Evolutionary conservation across 2,888 invertebrate genomes (phyloP).

Genomic region (Ganaspis brasiliensis): DNA sequence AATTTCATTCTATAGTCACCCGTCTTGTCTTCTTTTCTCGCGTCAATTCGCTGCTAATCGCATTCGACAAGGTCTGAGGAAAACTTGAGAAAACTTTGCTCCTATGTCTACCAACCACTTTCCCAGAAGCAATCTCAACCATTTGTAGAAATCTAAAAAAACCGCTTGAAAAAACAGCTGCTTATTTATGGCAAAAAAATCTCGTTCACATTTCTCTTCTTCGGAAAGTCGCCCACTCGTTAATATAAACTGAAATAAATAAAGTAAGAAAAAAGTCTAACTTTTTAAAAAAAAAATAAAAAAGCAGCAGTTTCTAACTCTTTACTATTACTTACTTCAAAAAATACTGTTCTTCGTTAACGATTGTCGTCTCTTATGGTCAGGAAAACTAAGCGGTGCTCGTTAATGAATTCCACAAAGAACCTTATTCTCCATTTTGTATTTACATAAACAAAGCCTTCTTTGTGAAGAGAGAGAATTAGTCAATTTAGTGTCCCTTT

Average conservation of each 20-base stretch:
- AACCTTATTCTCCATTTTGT: not conserved
- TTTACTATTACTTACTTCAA: too few species aligned
- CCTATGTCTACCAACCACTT: constrained; percentile 21
- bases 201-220: not conserved
- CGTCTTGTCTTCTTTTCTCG: constrained; percentile 30
- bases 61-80: constrained; percentile 26
- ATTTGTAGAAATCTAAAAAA: constrained; percentile 21
- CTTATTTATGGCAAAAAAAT: not conserved
- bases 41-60: constrained; percentile 27
- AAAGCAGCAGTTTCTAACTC: too few species aligned
- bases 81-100: constrained; percentile 20
- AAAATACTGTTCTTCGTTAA: not conserved
- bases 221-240: not conserved
- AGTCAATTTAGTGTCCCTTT: not conserved
- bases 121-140: constrained; percentile 8
- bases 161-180: not conserved
- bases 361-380: not conserved
- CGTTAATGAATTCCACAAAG: not conserved
- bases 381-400: not conserved
- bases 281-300: too few species aligned
- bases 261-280: too few species aligned
- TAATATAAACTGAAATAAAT: not conserved
- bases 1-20: constrained; percentile 20
- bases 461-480: not conserved
- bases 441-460: constrained; percentile 13